Conservation (phyloP, 2,113 vertebrate species). For the Macquaria ambigua region DNA sequence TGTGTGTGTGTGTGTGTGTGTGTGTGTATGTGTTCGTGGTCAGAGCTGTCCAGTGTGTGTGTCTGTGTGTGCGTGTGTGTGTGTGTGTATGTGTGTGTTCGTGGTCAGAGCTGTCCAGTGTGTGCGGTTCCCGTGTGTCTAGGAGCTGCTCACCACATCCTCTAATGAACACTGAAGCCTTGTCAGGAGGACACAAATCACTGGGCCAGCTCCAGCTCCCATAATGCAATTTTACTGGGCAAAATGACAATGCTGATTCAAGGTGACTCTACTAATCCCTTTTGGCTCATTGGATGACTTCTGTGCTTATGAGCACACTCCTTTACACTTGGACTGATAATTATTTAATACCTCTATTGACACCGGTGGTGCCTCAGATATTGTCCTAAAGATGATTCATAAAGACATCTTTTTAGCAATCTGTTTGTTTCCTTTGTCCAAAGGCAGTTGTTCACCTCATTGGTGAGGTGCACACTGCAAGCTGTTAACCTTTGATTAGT, state of each 20-base stretch:
- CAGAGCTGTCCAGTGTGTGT: constrained; percentile 52
- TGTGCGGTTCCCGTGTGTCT: constrained; percentile 63
- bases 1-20: constrained; percentile 33
- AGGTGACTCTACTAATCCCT: constrained; percentile 79
- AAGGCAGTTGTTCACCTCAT: background rate
- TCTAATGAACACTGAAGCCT: constrained; percentile 82
- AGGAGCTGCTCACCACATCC: constrained; percentile 66
- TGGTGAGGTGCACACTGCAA: constrained; percentile 1
- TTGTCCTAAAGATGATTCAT: constrained; percentile 3
- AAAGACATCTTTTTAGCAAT: constrained; percentile 7
- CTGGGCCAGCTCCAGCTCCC: constrained; percentile 69
- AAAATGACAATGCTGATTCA: constrained; percentile 78
- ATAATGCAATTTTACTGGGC: constrained; percentile 80
- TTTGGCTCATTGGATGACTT: constrained; percentile 68
- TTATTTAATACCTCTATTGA: constrained; percentile 54
- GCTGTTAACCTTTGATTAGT: background rate
- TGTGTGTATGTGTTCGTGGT: constrained; percentile 37
- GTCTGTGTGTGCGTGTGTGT: constrained; percentile 35
- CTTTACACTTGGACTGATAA: constrained; percentile 38
- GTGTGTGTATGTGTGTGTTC: constrained; percentile 40
- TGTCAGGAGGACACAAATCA: constrained; percentile 83
- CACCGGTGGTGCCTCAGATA: constrained; percentile 23
- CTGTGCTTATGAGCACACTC: constrained; percentile 47
- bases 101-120: constrained; percentile 43
- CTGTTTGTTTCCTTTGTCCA: constrained; percentile 9